phyloP scores from a whole-genome alignment of 2,797 vertebrate species.

The Anguilla anguilla region DNA sequence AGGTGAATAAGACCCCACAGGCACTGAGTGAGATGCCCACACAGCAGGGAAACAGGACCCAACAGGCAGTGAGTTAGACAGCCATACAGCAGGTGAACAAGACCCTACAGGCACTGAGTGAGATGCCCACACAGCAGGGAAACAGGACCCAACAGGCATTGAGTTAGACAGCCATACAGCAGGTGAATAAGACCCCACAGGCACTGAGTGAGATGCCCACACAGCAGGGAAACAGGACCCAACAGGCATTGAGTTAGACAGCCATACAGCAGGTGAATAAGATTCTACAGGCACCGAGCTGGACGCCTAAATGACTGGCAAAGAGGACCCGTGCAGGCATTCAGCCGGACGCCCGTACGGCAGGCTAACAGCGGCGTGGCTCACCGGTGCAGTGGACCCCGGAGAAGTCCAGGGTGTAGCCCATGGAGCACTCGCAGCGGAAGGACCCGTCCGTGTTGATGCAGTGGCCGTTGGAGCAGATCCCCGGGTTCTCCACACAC shows the following conservation, averaged over 20 bases:
- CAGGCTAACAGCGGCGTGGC: background rate
- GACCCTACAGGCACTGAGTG: too few species aligned
- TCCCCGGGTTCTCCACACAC: slow-evolving; percentile 55
- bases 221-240: background rate
- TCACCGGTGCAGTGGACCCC: slow-evolving; percentile 52
- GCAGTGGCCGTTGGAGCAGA: slow-evolving; percentile 56
- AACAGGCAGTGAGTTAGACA: background rate
- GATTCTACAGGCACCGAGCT: background rate
- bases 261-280: background rate
- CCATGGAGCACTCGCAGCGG: slow-evolving; percentile 57
- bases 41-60: background rate
- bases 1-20: background rate
- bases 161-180: background rate
- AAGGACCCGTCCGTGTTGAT: slow-evolving; percentile 60
- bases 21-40: background rate
- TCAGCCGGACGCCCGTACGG: background rate
- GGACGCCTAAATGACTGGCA: background rate
- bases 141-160: background rate
- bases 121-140: background rate
- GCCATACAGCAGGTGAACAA: background rate
- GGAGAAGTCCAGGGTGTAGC: slow-evolving; percentile 51
- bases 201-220: background rate
- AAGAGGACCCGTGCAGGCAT: background rate
- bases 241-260: background rate
- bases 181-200: background rate